A percentile compares a stretch with the other conserved stretches of the same genome.
These are phyloP conservation scores for Rotaria magnacalcarata DNA, from an alignment of 2,888 invertebrate species.

Conservation along the genomic window DNA sequence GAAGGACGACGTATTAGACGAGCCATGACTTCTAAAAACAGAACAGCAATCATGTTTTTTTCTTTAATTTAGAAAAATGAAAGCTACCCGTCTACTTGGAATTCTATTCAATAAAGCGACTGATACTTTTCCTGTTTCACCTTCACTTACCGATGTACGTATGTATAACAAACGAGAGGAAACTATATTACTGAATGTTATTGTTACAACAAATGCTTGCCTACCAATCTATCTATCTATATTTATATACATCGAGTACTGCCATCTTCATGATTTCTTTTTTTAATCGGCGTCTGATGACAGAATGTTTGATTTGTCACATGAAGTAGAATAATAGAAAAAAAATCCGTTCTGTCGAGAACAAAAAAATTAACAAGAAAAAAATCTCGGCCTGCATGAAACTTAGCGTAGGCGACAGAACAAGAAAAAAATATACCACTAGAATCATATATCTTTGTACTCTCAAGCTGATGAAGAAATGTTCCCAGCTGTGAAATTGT, in stretches of 20 bases:
- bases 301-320: constrained; percentile 11
- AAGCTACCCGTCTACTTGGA: constrained; percentile 53
- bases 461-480: background rate
- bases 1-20: background rate
- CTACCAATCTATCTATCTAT: background rate
- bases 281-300: background rate
- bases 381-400: background rate
- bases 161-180: background rate
- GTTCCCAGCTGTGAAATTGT: too few relatives aligned
- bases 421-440: background rate
- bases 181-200: background rate
- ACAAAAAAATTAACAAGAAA: background rate
- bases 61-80: constrained; percentile 51
- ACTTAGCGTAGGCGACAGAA: background rate
- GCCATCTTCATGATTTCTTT: background rate
- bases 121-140: background rate
- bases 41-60: background rate
- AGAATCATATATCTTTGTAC: background rate
- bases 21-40: background rate
- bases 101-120: constrained; percentile 52
- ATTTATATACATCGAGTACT: background rate
- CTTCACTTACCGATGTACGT: constrained; percentile 20
- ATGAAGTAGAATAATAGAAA: background rate
- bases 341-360: background rate
- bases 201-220: background rate